phyloP scores from a whole-genome alignment of 2,797 vertebrate genomes.

The Syngnathus rostellatus region DNA sequence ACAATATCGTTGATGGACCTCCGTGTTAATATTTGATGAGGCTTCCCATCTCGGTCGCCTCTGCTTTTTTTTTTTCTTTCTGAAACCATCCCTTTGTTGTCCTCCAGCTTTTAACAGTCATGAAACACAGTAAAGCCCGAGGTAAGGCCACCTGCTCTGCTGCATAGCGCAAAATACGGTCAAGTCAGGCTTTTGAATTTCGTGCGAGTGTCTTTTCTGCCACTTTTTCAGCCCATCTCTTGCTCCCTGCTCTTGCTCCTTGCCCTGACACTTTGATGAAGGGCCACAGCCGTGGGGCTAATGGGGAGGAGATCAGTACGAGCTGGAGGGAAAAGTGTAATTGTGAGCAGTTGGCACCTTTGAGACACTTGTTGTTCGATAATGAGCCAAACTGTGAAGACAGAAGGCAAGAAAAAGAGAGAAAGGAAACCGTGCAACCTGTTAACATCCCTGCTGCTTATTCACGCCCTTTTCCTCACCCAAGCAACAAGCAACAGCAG shows the following conservation, averaged over 20 bases:
- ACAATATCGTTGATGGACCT: not conserved
- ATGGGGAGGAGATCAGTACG: constrained; percentile 29
- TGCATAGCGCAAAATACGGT: constrained; percentile 25
- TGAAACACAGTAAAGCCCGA: not conserved
- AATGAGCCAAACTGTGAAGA: not conserved
- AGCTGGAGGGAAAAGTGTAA: constrained; percentile 14
- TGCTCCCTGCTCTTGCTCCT: not conserved
- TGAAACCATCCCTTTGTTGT: constrained; percentile 31
- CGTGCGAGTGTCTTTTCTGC: constrained; percentile 23
- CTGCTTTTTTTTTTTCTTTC: not conserved
- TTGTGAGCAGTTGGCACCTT: constrained; percentile 9
- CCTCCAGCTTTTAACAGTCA: not conserved
- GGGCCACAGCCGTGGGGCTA: constrained; percentile 37
- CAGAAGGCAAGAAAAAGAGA: not conserved
- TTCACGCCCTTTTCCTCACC: not conserved
- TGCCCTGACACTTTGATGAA: constrained; percentile 57
- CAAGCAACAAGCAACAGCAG: not conserved
- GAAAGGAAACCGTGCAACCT: not conserved
- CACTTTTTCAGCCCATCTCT: constrained; percentile 13
- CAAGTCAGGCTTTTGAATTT: constrained; percentile 31
- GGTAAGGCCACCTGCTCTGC: not conserved
- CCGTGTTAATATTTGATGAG: constrained; percentile 4
- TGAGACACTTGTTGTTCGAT: not conserved
- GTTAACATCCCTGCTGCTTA: not conserved
- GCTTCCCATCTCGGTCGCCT: not conserved